Evolutionary conservation across 2,797 vertebrate genomes (phyloP).

Genomic region (Ctenochaetus hawaiiensis): DNA sequence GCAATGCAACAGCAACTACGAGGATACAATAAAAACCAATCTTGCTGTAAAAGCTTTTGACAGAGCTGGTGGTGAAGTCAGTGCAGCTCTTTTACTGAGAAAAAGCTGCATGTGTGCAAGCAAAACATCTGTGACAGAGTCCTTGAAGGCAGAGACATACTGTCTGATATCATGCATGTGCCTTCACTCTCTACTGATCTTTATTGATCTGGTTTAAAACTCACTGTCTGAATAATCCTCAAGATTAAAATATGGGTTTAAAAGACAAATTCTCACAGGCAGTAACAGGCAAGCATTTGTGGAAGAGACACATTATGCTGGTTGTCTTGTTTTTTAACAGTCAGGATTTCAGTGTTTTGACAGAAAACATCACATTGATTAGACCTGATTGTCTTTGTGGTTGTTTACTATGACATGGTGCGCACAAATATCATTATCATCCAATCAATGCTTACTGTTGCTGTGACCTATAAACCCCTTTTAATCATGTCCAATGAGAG

Average conservation of each 20-base stretch:
- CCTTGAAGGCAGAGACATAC: conserved; percentile 23
- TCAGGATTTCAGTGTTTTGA: conserved; percentile 13
- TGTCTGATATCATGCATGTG: neutral
- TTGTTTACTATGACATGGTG: conserved; percentile 34
- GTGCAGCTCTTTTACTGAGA: conserved; percentile 12
- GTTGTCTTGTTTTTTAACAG: neutral
- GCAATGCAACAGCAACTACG: conserved; percentile 37
- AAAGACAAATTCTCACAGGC: neutral
- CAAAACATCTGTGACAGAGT: conserved; percentile 32
- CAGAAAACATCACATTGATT: conserved; percentile 38
- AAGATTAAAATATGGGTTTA: conserved; percentile 21
- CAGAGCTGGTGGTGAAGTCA: conserved; percentile 11
- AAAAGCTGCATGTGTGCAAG: conserved; percentile 14
- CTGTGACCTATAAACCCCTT: conserved; percentile 73
- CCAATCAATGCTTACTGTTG: conserved; percentile 65
- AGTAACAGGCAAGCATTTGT: neutral
- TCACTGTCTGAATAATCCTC: neutral
- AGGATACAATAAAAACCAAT: conserved; percentile 43
- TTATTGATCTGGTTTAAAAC: conserved; percentile 11
- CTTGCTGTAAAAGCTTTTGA: conserved; percentile 36
- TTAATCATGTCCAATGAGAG: conserved; percentile 51
- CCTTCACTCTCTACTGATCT: neutral
- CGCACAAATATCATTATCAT: conserved; percentile 48
- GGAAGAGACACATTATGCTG: neutral
- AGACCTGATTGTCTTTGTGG: conserved; percentile 16